phyloP scores from a whole-genome alignment of 2,888 invertebrate species.

The Mesoligia furuncula region DNA sequence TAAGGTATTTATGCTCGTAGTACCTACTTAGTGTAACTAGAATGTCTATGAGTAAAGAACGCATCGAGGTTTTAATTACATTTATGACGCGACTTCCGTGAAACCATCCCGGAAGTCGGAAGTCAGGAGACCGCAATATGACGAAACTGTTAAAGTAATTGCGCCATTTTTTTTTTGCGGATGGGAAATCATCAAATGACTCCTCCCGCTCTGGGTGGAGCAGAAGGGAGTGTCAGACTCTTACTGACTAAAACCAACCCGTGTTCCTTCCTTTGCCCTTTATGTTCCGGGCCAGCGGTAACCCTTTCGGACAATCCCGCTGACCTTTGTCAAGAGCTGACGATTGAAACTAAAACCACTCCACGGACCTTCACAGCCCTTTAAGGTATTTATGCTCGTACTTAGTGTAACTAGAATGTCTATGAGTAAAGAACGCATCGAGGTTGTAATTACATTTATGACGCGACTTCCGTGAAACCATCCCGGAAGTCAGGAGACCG shows the following conservation, averaged over 20 bases:
- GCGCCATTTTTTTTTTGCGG: no score
- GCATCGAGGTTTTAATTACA: not conserved
- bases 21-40: not conserved
- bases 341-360: no score
- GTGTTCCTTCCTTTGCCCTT: no score
- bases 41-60: not conserved
- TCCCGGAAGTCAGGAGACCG: constrained; percentile 39
- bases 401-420: not conserved
- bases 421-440: not conserved
- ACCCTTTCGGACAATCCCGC: no score
- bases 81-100: constrained; percentile 6
- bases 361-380: no score
- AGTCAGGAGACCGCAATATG: constrained; percentile 36
- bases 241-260: no score
- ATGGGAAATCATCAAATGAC: no score
- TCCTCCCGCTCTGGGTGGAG: no score
- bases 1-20: not conserved
- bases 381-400: not conserved
- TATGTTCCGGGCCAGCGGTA: no score
- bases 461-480: constrained; percentile 13
- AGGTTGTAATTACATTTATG: not conserved
- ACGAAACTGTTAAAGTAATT: constrained; percentile 28
- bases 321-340: no score
- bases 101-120: constrained; percentile 39
- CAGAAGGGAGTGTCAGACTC: no score